Conservation (phyloP, 2,888 invertebrate species). For the Sinodicranocentrus sp. region DNA sequence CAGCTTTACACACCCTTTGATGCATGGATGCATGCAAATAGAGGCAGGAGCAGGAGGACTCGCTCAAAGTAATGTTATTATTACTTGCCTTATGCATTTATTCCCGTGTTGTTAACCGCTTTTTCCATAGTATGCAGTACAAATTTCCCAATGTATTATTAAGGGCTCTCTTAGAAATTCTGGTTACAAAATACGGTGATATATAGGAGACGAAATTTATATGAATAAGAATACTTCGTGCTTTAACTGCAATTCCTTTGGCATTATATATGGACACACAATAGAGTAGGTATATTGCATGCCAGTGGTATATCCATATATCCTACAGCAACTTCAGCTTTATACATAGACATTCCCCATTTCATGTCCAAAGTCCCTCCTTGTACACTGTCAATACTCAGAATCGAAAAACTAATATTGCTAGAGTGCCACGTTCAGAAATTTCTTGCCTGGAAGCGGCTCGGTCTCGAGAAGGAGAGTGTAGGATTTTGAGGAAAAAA, state of each 20-base stretch:
- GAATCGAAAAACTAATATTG: neutral
- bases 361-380: neutral
- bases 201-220: no score
- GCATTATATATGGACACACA: no score
- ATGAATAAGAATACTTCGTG: no score
- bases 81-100: conserved; percentile 33
- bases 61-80: conserved; percentile 13
- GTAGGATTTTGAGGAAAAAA: neutral
- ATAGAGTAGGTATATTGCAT: no score
- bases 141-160: neutral
- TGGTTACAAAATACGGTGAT: no score
- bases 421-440: neutral
- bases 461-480: no score
- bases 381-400: neutral
- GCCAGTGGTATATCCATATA: no score
- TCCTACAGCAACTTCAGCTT: no score
- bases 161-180: neutral
- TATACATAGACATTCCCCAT: neutral
- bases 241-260: no score
- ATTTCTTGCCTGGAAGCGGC: neutral
- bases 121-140: conserved; percentile 10
- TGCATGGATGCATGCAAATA: conserved; percentile 60
- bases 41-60: conserved; percentile 48
- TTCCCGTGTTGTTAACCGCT: conserved; percentile 8
- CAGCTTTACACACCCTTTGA: conserved; percentile 56